phyloP scores from a whole-genome alignment of 2,797 vertebrate genomes.

The Clarias pachynema region DNA sequence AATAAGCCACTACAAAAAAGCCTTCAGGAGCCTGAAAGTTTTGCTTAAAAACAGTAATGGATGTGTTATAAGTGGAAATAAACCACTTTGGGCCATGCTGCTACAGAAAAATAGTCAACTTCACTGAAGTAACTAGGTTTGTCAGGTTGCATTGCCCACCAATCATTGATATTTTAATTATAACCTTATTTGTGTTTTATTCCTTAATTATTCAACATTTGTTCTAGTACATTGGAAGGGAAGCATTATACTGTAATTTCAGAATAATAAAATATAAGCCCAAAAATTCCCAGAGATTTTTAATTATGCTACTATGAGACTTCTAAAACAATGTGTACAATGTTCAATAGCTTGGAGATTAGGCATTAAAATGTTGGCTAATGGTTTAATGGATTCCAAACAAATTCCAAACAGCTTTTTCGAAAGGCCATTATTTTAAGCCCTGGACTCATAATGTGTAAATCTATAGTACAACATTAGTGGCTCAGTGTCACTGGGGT shows the following conservation, averaged over 20 bases:
- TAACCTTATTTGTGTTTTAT: too few relatives aligned
- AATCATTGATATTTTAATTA: not conserved
- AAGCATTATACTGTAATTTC: not conserved
- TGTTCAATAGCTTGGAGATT: not conserved
- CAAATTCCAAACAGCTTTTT: not conserved
- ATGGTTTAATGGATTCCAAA: not conserved
- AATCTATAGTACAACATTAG: constrained; percentile 61
- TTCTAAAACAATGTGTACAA: not conserved
- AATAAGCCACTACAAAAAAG: not conserved
- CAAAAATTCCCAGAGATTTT: not conserved
- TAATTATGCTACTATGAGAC: not conserved
- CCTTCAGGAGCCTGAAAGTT: not conserved
- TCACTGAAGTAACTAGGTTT: not conserved
- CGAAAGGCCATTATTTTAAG: constrained; percentile 27
- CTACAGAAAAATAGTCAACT: not conserved
- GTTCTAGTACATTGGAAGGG: not conserved
- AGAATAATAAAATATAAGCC: not conserved
- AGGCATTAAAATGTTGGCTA: not conserved
- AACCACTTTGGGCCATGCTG: too few relatives aligned
- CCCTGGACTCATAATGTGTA: constrained; percentile 61
- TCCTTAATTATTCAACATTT: not conserved
- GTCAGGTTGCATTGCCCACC: not conserved
- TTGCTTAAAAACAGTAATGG: not conserved
- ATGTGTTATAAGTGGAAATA: not conserved
- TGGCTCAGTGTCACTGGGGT: constrained; percentile 55